phyloP scores from a whole-genome alignment of 2,113 vertebrate species.

The Catharus fuscescens region DNA sequence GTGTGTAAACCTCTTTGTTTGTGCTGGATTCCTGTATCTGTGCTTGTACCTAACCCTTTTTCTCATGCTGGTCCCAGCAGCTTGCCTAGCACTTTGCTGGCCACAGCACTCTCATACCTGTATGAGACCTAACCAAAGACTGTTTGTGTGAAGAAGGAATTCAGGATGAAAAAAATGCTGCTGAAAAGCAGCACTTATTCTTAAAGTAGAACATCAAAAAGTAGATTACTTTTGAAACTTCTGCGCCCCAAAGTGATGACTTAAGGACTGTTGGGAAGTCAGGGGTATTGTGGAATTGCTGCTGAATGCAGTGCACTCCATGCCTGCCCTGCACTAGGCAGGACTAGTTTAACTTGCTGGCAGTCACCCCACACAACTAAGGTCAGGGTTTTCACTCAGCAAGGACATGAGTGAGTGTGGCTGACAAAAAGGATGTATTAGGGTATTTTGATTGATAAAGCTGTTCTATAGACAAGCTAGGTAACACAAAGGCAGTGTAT shows the following conservation, averaged over 20 bases:
- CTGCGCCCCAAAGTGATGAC: neutral
- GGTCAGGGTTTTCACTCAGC: neutral
- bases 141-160: neutral
- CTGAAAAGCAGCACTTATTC: neutral
- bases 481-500: neutral
- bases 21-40: neutral
- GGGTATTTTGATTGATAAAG: neutral
- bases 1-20: neutral
- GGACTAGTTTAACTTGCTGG: neutral
- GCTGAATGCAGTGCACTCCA: accelerated
- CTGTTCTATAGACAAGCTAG: neutral
- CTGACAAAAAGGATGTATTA: neutral
- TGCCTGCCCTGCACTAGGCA: neutral
- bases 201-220: neutral
- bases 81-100: neutral
- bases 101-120: accelerated
- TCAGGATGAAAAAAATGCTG: neutral
- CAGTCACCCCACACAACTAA: accelerated
- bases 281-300: neutral
- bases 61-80: neutral
- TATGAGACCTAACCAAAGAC: accelerated
- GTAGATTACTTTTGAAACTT: neutral
- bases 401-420: neutral
- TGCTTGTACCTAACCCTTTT: neutral
- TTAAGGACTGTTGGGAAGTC: neutral